Evolutionary conservation across 92 coral and sea anemone genomes (phyloP).

Genomic region (Paragorgia papillata): DNA sequence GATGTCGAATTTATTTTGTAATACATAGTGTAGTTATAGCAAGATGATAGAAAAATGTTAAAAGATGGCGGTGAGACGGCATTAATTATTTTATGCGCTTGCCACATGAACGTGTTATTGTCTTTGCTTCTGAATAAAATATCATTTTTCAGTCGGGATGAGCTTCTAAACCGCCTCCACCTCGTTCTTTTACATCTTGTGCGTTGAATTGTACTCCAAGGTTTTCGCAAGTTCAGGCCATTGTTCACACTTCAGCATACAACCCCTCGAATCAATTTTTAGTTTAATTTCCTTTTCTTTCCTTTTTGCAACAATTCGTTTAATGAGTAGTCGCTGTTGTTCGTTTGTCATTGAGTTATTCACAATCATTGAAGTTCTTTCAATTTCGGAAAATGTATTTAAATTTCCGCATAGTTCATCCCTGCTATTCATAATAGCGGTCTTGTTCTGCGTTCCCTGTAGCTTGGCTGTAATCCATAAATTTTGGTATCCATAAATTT

Average conservation of each 20-base stretch:
- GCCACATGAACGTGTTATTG: constrained; percentile 31
- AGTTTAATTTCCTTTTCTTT: no score
- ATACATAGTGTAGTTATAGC: constrained; percentile 22
- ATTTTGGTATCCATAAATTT: constrained; percentile 42
- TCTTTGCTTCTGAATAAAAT: constrained; percentile 9
- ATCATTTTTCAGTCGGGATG: constrained; percentile 6
- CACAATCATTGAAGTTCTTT: neutral
- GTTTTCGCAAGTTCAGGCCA: constrained; percentile 14
- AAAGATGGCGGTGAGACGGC: constrained; percentile 30
- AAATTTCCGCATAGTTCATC: constrained; percentile 28
- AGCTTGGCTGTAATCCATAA: constrained; percentile 42
- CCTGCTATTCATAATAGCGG: constrained; percentile 36
- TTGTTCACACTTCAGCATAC: constrained; percentile 12
- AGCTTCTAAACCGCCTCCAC: neutral
- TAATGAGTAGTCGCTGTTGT: no score
- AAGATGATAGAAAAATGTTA: constrained; percentile 10
- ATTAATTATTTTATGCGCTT: constrained; percentile 9
- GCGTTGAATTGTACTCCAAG: neutral
- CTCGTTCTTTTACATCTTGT: constrained; percentile 1
- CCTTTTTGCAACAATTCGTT: neutral
- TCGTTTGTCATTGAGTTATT: no score
- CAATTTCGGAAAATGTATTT: constrained; percentile 3
- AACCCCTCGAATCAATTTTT: neutral
- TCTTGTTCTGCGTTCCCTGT: constrained; percentile 26
- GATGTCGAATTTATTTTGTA: constrained; percentile 11